Conservation (phyloP, 2,113 vertebrate genomes). For the Eulemur rufifrons region DNA sequence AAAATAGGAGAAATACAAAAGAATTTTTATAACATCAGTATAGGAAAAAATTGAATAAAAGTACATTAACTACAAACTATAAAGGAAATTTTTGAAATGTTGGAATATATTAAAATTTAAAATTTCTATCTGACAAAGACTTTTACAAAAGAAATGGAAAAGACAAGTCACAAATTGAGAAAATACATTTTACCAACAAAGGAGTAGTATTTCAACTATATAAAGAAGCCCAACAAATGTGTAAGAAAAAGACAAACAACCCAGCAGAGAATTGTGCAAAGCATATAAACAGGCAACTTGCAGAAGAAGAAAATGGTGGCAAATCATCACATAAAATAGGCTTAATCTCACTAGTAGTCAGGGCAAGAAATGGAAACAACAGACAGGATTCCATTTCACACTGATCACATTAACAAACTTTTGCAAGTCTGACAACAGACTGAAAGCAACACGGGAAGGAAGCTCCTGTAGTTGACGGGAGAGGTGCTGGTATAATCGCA, state of each 20-base stretch:
- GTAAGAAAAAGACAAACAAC: not conserved
- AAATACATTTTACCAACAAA: not conserved
- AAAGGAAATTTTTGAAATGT: not conserved
- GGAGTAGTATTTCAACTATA: not conserved
- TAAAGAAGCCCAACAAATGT: not conserved
- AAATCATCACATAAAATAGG: not conserved
- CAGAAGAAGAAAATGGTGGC: not conserved
- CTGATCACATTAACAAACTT: not conserved
- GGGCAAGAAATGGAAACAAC: not conserved
- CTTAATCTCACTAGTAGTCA: not conserved
- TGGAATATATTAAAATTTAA: constrained; percentile 14
- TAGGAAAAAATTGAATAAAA: not conserved
- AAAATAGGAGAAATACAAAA: not conserved
- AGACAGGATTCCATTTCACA: not conserved
- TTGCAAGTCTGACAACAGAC: not conserved
- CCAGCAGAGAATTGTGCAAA: not conserved
- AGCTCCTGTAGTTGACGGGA: not conserved
- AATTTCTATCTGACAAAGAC: not conserved
- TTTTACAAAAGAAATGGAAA: constrained; percentile 19
- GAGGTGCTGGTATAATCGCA: not conserved
- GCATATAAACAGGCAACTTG: not conserved
- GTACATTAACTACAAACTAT: not conserved
- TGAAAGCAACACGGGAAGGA: not conserved
- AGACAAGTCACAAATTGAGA: not conserved
- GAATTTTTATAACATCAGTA: not conserved